These are phyloP conservation scores for Phalacrocorax pelagicus DNA, from an alignment of 2,113 vertebrate species.

Conservation along the genomic window DNA sequence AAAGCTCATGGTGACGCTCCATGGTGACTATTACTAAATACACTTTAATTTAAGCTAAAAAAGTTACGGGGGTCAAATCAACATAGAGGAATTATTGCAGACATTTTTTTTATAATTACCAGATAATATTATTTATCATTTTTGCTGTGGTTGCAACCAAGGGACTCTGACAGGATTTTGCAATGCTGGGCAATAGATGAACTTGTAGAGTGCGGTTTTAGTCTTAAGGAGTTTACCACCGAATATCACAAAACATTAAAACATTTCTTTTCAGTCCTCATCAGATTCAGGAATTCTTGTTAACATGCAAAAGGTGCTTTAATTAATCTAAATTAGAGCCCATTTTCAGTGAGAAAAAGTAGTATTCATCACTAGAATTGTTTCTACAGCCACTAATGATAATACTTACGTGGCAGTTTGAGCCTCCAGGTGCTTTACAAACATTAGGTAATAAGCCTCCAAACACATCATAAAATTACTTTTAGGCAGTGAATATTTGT, in stretches of 20 bases:
- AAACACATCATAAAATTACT: background rate
- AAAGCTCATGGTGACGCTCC: background rate
- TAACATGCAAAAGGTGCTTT: background rate
- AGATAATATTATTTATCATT: background rate
- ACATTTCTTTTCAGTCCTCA: background rate
- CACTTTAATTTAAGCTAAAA: background rate
- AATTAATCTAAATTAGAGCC: slow-evolving; percentile 2
- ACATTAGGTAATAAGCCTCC: background rate
- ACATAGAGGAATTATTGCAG: background rate
- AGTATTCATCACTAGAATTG: background rate
- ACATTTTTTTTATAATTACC: background rate
- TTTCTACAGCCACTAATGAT: background rate
- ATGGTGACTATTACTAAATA: background rate
- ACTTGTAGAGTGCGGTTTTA: background rate
- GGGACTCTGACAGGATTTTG: background rate
- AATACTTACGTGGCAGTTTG: background rate
- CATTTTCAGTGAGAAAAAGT: background rate
- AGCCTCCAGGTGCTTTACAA: background rate
- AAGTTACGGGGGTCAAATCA: background rate
- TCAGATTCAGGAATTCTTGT: background rate
- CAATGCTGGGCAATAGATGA: background rate
- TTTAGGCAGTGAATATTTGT: background rate
- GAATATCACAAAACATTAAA: background rate
- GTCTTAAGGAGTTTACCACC: background rate
- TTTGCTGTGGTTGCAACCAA: background rate